Conservation (phyloP, 1,140 invertebrate species). For the Saccostrea cuccullata region DNA sequence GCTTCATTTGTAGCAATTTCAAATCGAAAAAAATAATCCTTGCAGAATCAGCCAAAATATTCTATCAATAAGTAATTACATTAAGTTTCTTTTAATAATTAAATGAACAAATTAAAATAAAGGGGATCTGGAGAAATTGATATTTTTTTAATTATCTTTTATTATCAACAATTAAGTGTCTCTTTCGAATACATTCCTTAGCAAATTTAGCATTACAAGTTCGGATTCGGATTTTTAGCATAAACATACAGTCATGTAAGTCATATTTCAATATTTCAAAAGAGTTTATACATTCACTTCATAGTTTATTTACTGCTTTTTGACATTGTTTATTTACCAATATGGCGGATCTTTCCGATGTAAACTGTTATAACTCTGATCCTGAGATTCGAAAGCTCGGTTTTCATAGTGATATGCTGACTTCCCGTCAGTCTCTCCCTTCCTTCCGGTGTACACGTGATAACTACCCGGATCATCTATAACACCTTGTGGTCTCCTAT, state of each 20-base stretch:
- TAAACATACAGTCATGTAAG: too few relatives aligned
- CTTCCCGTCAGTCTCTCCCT: background rate
- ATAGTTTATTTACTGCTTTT: background rate
- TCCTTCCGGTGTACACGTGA: conserved; percentile 9
- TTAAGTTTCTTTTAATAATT: too few relatives aligned
- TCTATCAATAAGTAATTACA: background rate
- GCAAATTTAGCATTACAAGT: background rate
- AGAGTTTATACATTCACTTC: background rate
- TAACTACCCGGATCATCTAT: conserved; percentile 10
- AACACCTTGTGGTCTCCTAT: background rate
- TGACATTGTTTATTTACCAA: background rate
- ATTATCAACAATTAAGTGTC: background rate
- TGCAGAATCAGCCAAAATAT: background rate
- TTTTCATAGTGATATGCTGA: conserved; percentile 8
- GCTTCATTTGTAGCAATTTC: background rate
- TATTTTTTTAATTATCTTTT: background rate
- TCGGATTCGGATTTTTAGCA: too few relatives aligned
- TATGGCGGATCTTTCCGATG: conserved; percentile 14
- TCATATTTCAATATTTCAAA: too few relatives aligned
- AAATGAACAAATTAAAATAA: background rate
- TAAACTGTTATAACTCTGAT: background rate
- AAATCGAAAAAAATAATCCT: background rate
- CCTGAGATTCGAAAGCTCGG: conserved; percentile 34
- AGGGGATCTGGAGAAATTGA: background rate
- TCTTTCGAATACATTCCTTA: background rate